Evolutionary conservation across 2,888 invertebrate genomes (phyloP).

Genomic region (Apotomis turbidana): DNA sequence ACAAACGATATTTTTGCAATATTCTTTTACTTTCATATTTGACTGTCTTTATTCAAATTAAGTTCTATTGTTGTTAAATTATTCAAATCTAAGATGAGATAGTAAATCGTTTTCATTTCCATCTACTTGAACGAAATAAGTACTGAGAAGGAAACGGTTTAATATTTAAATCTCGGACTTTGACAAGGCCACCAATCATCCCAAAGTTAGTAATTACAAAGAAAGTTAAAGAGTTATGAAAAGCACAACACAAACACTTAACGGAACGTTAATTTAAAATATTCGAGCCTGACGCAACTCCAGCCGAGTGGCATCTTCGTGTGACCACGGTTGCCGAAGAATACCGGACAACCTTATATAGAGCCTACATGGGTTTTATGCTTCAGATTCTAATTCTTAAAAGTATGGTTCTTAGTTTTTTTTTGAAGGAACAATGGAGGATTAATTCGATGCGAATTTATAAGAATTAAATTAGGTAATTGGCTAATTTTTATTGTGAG

Average conservation of each 20-base stretch:
- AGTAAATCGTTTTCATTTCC: background rate
- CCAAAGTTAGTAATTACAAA: conserved; percentile 49
- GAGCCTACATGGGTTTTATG: no score
- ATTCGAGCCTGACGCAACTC: conserved; percentile 66
- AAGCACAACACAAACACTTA: conserved; percentile 55
- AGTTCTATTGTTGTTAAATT: background rate
- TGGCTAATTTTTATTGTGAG: no score
- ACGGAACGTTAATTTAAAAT: conserved; percentile 67
- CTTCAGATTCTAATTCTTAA: no score
- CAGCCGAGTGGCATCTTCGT: conserved; percentile 55
- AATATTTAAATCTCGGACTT: background rate
- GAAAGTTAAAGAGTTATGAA: conserved; percentile 45
- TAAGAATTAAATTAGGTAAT: no score
- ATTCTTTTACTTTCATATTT: background rate
- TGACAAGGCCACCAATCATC: conserved; percentile 43
- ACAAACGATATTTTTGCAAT: no score
- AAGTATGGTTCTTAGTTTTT: no score
- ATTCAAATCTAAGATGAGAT: background rate
- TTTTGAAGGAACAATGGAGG: no score
- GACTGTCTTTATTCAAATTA: background rate
- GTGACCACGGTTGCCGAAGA: conserved; percentile 50
- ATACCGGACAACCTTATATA: conserved; percentile 1
- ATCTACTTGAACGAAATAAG: background rate
- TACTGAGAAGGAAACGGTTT: background rate
- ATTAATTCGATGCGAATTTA: no score